These are phyloP conservation scores for Dolichopus griseipennis DNA, from an alignment of 2,888 invertebrate species.

Conservation along the genomic window DNA sequence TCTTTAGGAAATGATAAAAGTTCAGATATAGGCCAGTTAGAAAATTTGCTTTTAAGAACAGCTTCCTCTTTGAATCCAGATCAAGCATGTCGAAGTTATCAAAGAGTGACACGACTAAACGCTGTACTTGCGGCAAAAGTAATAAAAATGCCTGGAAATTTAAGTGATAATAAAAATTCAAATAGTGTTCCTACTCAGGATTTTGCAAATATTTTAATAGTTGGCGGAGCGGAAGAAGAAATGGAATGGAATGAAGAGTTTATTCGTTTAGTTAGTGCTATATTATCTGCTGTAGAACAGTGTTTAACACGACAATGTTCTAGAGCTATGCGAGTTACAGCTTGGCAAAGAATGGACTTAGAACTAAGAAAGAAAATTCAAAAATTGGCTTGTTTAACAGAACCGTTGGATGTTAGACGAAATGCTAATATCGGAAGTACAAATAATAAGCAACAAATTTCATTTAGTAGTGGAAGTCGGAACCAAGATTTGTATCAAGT, in stretches of 20 bases:
- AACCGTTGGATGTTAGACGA: slow-evolving; percentile 38
- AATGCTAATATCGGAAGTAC: slow-evolving; percentile 24
- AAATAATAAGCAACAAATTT: slow-evolving; percentile 24
- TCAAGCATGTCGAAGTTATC: slow-evolving; percentile 72
- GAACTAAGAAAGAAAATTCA: slow-evolving; percentile 55
- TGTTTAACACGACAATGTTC: slow-evolving; percentile 62
- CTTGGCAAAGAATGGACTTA: slow-evolving; percentile 57
- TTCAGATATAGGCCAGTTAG: slow-evolving; percentile 65
- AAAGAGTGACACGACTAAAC: slow-evolving; percentile 40
- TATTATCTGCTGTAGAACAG: slow-evolving; percentile 59
- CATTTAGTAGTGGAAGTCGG: slow-evolving; percentile 39
- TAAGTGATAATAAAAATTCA: slow-evolving; percentile 35
- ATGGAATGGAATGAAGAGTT: slow-evolving; percentile 49
- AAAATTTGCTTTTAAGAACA: slow-evolving; percentile 69
- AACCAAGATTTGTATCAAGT: slow-evolving; percentile 44
- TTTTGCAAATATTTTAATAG: slow-evolving; percentile 32
- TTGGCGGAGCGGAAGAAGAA: slow-evolving; percentile 38
- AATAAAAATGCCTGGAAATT: slow-evolving; percentile 39
- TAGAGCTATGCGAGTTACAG: slow-evolving; percentile 53
- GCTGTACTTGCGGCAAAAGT: slow-evolving; percentile 41
- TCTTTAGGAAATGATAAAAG: slow-evolving; percentile 61
- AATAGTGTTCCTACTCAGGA: slow-evolving; percentile 27
- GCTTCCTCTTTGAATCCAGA: slow-evolving; percentile 72
- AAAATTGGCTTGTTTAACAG: slow-evolving; percentile 50
- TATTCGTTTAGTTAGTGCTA: slow-evolving; percentile 51